phyloP scores from a whole-genome alignment of 1,140 invertebrate genomes.

The Eupristina koningsbergeri region DNA sequence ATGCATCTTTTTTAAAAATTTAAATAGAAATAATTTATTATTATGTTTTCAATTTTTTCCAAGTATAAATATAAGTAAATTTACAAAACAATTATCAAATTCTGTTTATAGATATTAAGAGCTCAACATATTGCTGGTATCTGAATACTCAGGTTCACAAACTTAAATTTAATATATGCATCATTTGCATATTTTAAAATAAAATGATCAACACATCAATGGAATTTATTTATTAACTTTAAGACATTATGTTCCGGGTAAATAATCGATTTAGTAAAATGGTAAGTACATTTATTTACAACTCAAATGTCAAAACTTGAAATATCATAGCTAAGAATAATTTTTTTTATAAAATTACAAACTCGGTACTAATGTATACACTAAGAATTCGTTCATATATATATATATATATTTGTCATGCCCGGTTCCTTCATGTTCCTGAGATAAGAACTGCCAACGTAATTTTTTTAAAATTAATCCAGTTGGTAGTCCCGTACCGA shows the following conservation, averaged over 20 bases:
- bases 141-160: not conserved
- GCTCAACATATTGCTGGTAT: not conserved
- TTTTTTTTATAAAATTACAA: not conserved
- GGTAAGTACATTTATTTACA: not conserved
- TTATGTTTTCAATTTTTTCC: not conserved
- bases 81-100: not conserved
- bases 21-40: not conserved
- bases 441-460: not conserved
- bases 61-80: not conserved
- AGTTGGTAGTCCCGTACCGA: not conserved
- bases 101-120: not conserved
- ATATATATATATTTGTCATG: not conserved
- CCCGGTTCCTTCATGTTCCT: not conserved
- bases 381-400: not conserved
- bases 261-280: not conserved
- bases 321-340: not conserved
- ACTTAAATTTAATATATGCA: not conserved
- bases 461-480: not conserved
- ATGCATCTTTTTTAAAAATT: not conserved
- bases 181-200: not conserved
- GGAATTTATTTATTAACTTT: not conserved
- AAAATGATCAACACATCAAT: not conserved
- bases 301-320: not conserved
- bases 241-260: not conserved
- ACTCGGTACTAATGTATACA: not conserved